Evolutionary conservation across 2,888 invertebrate genomes (phyloP), one percentile per base, ranked within the genome.

Genomic region (Hybos culiciformis): DNA sequence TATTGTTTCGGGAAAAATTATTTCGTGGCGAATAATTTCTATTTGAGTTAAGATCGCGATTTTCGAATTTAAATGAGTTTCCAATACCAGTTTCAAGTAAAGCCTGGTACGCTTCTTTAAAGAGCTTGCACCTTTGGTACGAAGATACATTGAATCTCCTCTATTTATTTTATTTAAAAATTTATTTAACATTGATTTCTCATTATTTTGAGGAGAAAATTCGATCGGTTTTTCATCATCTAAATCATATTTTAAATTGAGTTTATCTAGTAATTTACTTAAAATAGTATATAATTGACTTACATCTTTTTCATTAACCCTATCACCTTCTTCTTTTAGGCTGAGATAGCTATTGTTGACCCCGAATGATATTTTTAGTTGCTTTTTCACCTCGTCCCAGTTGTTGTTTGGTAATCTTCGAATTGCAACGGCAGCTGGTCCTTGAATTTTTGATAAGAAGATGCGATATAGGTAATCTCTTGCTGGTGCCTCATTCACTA

Each of bases 201-300:
- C 41, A 14, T 41, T 40, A 20, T 40, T 31, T 21, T 4, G 19
- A 3, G 32, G 12, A 21, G 20, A 21, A 20, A 40, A 40, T 33
- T 41, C 41, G 4, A 12, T 8, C 12, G 32, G 33, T 15, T 12
- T 15, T 5, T 23, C 15, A 7, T 14, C 24, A 33, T 41, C 41
- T 33, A 41, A 33, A 12, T n/a, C 17, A 33, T 41, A 41, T 17
- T 41, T 41, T 11, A 41, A 17, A 33, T 41, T 41, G 3, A 41
- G n/a, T 20, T 41, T 41, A 41, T 41, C 41, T 34, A 41, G 21
- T 24, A 41, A n/a, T 24, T 33, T 24, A 12, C 5, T 17, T 32
- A 41, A 41, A 23, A 34, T 15, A 23, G 32, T 8, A 33, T 42
- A 42, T 20, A 26, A 26, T 26, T 36, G 29, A 26, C 37, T 37